Base-by-base conservation (phyloP, 2,113 vertebrate species). In the Nansenia antarctica region DNA sequence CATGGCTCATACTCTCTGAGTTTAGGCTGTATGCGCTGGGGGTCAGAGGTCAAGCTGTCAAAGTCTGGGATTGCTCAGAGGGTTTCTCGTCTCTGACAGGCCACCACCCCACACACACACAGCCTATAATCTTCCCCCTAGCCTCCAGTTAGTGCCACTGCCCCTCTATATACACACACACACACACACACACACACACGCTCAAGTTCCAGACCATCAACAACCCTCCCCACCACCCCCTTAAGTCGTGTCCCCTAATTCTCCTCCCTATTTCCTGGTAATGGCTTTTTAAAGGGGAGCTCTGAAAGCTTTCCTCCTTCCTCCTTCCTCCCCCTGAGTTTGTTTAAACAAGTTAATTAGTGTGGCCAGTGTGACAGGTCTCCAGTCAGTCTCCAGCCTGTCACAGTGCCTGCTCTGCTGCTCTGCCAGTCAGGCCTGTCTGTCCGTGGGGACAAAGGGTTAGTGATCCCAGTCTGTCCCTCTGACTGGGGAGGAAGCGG, bases 271-370 rank as follows among this genome's bases (percentile, higher is more conserved):
- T 62, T 81, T 74, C 74, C 79, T 83, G 83, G 81, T 88, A 93
- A 93, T 81, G 82, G 87, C 87, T 92, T 91, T 89, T 90, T 82
- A 86, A 93, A 86, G 72, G 74, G 73, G 65, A 62, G 22, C 79
- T 72, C 69, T 92, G 87, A 90, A 92, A 94, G 93, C 86, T 89
- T 91, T 91, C 79, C 70, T 78, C 72, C 72, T 68, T 80, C 65
- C 49, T 66, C 74, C 69, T 65, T 66, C 32, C 82, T 72, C 69
- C 65, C 67, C 32, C 82, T 72, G 67, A 82, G 83, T 91, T 94
- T 93, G 85, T 92, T 93, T 93, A 92, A 93, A 90, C 77, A 88
- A 82, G 79, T 79, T 82, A 88, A 91, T 87, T 82, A 90, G 90
- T 69, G 82, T 55, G 74, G 80, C 73, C 82, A 81, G 84, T 88